Percentiles rank a stretch among this genome's conserved stretches.
Evolutionary conservation across 2,113 vertebrate genomes (phyloP).

Genomic region (Tragelaphus imberbis): DNA sequence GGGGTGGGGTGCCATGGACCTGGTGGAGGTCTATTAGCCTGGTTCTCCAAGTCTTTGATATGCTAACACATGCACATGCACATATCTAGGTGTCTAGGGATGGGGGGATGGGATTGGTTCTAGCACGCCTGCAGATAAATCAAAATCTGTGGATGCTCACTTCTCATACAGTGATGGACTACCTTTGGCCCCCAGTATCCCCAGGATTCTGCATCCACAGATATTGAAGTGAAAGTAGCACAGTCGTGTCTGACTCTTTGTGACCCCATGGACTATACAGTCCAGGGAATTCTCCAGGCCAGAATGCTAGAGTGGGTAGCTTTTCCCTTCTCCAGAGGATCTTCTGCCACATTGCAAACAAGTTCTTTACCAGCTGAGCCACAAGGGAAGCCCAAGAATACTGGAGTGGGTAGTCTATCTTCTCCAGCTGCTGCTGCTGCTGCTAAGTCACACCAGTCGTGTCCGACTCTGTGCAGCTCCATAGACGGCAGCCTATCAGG

Average conservation of each 20-base stretch:
- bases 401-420: neutral
- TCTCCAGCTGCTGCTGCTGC: neutral
- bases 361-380: neutral
- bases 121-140: neutral
- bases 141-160: neutral
- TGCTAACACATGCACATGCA: neutral
- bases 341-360: neutral
- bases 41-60: neutral
- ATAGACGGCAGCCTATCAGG: no score
- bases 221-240: neutral
- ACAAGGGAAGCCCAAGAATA: neutral
- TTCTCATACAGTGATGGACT: neutral
- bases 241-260: neutral
- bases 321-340: neutral
- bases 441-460: no score
- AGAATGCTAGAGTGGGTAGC: neutral
- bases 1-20: no score
- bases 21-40: neutral
- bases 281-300: neutral
- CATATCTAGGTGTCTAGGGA: neutral
- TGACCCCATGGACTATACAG: neutral
- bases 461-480: no score
- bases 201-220: neutral
- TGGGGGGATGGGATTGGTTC: neutral
- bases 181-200: neutral